phyloP scores from a whole-genome alignment of 2,797 vertebrate species.

The Melanitta fusca region DNA sequence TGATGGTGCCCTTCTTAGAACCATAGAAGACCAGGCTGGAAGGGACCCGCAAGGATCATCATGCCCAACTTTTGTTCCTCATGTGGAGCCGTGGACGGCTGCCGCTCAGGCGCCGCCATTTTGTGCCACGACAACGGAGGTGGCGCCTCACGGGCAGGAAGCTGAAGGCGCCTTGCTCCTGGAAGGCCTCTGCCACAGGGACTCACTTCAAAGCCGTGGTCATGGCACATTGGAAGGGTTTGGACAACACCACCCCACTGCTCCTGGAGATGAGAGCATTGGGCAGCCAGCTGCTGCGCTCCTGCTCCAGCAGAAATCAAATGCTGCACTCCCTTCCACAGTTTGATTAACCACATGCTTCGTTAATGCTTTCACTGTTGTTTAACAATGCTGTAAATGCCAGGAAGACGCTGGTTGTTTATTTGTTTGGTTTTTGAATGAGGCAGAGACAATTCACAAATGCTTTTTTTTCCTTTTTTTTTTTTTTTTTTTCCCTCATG shows the following conservation, averaged over 20 bases:
- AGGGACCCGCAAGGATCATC: too few relatives aligned
- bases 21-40: too few relatives aligned
- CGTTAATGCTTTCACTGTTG: conserved; percentile 32
- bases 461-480: too few relatives aligned
- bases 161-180: conserved; percentile 23
- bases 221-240: not conserved
- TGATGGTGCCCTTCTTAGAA: not conserved
- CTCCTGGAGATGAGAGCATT: not conserved
- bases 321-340: not conserved
- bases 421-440: not conserved
- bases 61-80: not conserved
- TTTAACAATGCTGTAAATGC: conserved; percentile 15
- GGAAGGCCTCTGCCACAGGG: conserved; percentile 28
- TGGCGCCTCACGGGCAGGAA: conserved; percentile 8
- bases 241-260: not conserved
- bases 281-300: not conserved
- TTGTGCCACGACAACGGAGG: conserved; percentile 25
- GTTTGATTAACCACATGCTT: conserved; percentile 47
- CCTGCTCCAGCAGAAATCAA: not conserved
- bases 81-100: not conserved
- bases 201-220: conserved; percentile 37
- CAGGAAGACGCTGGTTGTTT: not conserved
- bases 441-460: not conserved
- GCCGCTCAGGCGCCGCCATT: not conserved
- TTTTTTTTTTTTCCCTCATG: fast-evolving